phyloP scores from a whole-genome alignment of 2,113 vertebrate species.

The Hyperopisus bebe region DNA sequence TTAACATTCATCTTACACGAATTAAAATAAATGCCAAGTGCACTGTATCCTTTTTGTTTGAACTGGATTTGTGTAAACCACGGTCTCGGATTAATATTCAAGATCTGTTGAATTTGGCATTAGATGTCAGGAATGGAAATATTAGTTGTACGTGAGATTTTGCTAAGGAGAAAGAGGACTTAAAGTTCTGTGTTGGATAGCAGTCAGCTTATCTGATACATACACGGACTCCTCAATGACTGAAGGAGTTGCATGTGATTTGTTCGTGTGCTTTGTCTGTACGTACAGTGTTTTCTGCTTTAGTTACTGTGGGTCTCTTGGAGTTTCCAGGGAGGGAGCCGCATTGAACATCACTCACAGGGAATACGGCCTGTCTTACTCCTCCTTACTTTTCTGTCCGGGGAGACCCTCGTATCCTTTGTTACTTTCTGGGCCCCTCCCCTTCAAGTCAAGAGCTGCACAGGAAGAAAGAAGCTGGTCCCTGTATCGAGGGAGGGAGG shows the following conservation, averaged over 20 bases:
- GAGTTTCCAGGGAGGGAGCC: background rate
- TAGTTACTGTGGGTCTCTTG: background rate
- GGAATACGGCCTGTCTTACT: background rate
- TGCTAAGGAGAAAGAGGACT: background rate
- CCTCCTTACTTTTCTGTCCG: conserved; percentile 17
- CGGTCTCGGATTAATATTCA: background rate
- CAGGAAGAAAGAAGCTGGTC: conserved; percentile 26
- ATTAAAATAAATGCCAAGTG: background rate
- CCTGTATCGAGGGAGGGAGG: conserved; percentile 20
- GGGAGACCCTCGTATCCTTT: conserved; percentile 6
- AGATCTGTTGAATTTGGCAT: background rate
- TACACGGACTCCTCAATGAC: background rate
- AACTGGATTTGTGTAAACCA: background rate
- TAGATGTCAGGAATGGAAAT: background rate
- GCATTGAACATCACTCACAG: background rate
- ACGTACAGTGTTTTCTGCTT: background rate
- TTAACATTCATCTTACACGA: background rate
- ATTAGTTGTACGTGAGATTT: background rate
- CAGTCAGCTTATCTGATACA: background rate
- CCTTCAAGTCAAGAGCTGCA: conserved; percentile 8
- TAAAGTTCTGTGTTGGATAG: background rate
- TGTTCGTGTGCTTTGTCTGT: background rate
- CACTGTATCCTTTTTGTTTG: background rate
- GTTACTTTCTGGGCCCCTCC: conserved; percentile 14
- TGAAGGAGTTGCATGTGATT: background rate